Base-by-base conservation (phyloP, 2,113 vertebrate species). In the Myotis brandtii region DNA sequence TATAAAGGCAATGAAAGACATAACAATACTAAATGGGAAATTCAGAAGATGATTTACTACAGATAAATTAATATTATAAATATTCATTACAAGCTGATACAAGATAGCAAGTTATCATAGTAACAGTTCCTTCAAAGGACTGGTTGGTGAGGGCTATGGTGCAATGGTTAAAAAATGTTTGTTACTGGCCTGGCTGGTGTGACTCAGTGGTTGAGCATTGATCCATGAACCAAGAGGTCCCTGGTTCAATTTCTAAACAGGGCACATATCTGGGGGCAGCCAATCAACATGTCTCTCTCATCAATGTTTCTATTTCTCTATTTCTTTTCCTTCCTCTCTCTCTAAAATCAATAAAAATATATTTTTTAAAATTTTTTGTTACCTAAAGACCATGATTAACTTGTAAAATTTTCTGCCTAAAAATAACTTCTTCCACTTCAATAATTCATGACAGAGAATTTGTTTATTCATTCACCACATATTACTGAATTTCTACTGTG, bases 121-220 rank as follows among this genome's bases (percentile, higher is more conserved):
- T 66, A 89, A 87, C 8, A 27, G 7, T 56, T 64, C n/a, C 48
- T 92, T 93, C 73, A 79, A 62, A 95, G 76, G 46, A 84, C 34
- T n/a, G 18, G 23, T 52, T 37, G 37, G 43, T 27, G 16, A 92
- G 40, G 14, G 46, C 76, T 94, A 46, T 21, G 17, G 64, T 50
- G 9, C 2, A 25, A 17, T 43, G 34, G 59, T 80, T 76, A 86
- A 64, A 73, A 50, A 25, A 27, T 27, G 59, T 62, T 62, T 62
- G 59, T 62, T 62, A 25, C 59, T 11, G 3, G 59, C 25, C 59
- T 62, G 59, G 59, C 23, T 62, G 59, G 59, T 62, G 59, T 27
- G 59, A 62, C 59, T 62, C 59, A 62, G 25, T 62, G 59, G 59
- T 62, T 62, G 23, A 27, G 59, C 1, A 3, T 62, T 62, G 59